Conservation (phyloP, 2,113 vertebrate genomes). For the Dromaius novaehollandiae region DNA sequence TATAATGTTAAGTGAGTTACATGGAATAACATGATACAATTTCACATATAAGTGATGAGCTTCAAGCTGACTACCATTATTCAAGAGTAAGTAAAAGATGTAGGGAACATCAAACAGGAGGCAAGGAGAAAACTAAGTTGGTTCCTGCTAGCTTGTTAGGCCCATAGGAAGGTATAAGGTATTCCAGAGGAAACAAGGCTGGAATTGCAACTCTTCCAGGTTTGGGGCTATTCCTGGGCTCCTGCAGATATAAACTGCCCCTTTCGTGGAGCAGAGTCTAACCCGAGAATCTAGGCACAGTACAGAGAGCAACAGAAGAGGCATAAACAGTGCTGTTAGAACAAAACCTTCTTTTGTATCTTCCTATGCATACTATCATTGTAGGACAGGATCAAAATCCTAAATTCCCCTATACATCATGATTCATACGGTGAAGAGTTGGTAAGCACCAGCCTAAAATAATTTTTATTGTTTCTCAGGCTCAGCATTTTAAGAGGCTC, state of each 20-base stretch:
- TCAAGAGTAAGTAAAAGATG: not conserved
- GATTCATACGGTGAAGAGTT: not conserved
- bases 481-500: not conserved
- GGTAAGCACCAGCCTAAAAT: not conserved
- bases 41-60: not conserved
- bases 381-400: not conserved
- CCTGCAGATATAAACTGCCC: not conserved
- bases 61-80: not conserved
- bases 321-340: not conserved
- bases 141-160: not conserved
- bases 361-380: not conserved
- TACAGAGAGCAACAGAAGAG: not conserved
- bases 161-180: not conserved
- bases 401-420: not conserved
- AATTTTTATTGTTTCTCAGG: not conserved
- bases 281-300: not conserved
- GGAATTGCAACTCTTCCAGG: not conserved
- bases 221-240: not conserved
- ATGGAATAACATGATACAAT: not conserved
- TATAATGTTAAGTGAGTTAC: not conserved
- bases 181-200: not conserved
- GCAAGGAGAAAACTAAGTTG: accelerated
- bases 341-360: not conserved
- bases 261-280: not conserved
- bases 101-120: not conserved